Base-by-base conservation (phyloP, 2,888 invertebrate species). In the Drosophila fulvimacula region DNA sequence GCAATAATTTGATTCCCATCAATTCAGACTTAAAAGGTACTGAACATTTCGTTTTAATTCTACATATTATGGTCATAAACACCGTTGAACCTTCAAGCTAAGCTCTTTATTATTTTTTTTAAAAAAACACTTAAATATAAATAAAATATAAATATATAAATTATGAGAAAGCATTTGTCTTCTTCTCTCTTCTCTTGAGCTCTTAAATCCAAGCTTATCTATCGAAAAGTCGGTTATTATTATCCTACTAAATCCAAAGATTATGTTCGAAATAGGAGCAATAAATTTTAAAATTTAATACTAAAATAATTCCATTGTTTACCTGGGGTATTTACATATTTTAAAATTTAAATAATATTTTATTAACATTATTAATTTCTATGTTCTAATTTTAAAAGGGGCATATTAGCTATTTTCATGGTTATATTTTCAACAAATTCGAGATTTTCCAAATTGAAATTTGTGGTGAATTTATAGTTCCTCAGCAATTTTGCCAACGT, bases 401-500 rank as follows among this genome's bases (percentile, higher is more conserved):
- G 63, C 3, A 3, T 42, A 3, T 13, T 34, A 41, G 5, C 19
- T 19, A 63, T 9, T 41, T 63, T 62, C 9, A 34, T 41, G 11
- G 48, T 62, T n/a, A 62, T 10, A 32, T 63, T 63, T 41, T 41
- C 63, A 21, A 41, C 7, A n/a, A n/a, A 62, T n/a, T 63, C 27
- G 10, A 62, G 48, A 44, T 63, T 41, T 11, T 49, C n/a, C 21
- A 49, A 49, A 5, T 49, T 19, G 21, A 63, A 63, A 7, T 17
- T 61, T 19, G 63, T 63, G 13, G 27, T 61, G 17, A 63, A 60
- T 48, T 15, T 60, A n/a, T 39, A 63, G 17, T 48, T 63, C 11
- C 61, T 46, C 24, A 63, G 6, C 5, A 63, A 39, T 32, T 63
- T 63, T 1, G 61, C 62, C 62, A 63, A 24, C 9, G 61, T 34